Evolutionary conservation across 1,140 invertebrate species (phyloP).

Genomic region (Formica selysi): DNA sequence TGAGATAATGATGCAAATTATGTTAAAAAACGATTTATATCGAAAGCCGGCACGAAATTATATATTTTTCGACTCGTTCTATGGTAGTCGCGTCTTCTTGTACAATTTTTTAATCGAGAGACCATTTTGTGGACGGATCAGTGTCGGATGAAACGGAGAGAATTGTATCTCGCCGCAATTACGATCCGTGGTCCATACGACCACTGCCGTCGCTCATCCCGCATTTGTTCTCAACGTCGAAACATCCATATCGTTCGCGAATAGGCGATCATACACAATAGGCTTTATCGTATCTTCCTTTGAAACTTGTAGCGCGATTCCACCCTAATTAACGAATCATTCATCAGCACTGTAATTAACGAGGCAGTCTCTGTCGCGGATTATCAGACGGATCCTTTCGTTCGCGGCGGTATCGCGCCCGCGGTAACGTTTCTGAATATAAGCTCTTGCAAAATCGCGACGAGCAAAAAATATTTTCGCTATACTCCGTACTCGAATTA

Average conservation of each 20-base stretch:
- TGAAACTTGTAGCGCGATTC: slow-evolving; percentile 80
- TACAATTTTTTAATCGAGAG: slow-evolving; percentile 12
- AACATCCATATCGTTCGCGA: slow-evolving; percentile 75
- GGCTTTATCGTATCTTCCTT: slow-evolving; percentile 82
- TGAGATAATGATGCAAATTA: neutral
- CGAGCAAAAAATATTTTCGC: slow-evolving; percentile 60
- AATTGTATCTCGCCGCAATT: slow-evolving; percentile 74
- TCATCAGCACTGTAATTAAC: slow-evolving; percentile 85
- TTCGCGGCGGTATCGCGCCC: slow-evolving; percentile 52
- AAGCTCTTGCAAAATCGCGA: slow-evolving; percentile 41
- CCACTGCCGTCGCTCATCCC: slow-evolving; percentile 72
- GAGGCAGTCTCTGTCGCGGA: slow-evolving; percentile 78
- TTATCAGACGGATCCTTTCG: slow-evolving; percentile 72
- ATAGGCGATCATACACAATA: slow-evolving; percentile 82
- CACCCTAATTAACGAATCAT: slow-evolving; percentile 85
- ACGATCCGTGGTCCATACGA: slow-evolving; percentile 69
- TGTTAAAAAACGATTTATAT: neutral
- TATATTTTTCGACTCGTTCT: neutral
- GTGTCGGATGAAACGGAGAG: slow-evolving; percentile 32
- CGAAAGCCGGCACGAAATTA: neutral
- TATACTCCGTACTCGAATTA: slow-evolving; percentile 14
- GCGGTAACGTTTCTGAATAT: slow-evolving; percentile 69
- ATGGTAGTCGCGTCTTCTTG: neutral
- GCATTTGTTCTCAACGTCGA: slow-evolving; percentile 75
- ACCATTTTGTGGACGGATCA: slow-evolving; percentile 7